Conservation (phyloP, 2,113 vertebrate genomes). For the Pseudolaguvia tuberculata region DNA sequence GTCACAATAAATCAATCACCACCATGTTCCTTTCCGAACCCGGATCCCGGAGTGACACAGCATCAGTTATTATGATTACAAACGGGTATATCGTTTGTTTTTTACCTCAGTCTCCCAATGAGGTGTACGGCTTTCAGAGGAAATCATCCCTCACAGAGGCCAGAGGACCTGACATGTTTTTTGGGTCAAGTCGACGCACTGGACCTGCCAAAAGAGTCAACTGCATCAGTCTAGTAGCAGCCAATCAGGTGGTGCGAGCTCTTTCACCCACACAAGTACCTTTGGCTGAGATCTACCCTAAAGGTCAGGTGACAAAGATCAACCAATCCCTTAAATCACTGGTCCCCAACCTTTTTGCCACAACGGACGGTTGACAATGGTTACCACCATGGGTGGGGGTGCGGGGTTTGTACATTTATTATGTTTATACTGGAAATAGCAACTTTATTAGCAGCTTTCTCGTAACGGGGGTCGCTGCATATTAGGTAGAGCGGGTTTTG, state of each 20-base stretch:
- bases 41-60: not conserved
- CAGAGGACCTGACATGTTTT: slow-evolving; percentile 62
- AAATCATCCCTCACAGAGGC: slow-evolving; percentile 62
- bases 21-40: not conserved
- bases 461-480: too few species aligned
- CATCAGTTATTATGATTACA: not conserved
- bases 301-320: slow-evolving; percentile 67
- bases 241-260: slow-evolving; percentile 86
- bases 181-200: slow-evolving; percentile 66
- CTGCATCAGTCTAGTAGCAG: slow-evolving; percentile 75
- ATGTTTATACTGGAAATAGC: too few species aligned
- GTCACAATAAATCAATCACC: slow-evolving; percentile 1
- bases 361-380: too few species aligned
- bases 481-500: too few species aligned
- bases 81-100: not conserved
- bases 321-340: not conserved
- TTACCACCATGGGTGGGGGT: too few species aligned
- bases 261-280: slow-evolving; percentile 82
- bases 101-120: slow-evolving; percentile 79
- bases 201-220: slow-evolving; percentile 72
- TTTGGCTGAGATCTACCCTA: slow-evolving; percentile 84
- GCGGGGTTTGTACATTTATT: too few species aligned
- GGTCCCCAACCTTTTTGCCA: too few species aligned
- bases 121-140: slow-evolving; percentile 89
- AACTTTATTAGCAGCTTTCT: too few species aligned